Base-by-base conservation (phyloP, 2,113 vertebrate species). In the Hemibagrus wyckioides region DNA sequence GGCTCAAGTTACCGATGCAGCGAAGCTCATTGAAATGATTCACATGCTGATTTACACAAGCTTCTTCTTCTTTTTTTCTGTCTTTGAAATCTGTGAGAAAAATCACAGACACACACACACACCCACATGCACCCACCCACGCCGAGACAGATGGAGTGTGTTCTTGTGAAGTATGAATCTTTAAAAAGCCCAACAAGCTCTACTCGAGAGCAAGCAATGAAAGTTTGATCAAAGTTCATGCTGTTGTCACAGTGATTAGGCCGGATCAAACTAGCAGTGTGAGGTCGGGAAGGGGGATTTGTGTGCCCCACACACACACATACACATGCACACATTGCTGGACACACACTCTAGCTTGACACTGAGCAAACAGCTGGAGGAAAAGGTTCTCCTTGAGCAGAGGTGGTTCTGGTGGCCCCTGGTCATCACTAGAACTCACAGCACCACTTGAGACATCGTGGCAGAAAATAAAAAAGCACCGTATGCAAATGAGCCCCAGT, bases 171-270 rank as follows among this genome's bases (percentile, higher is more conserved):
- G 67, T 73, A 90, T 86, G 67, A 71, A 86, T 89, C 87, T 91
- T 91, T 84, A 84, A 89, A 89, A 79, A 88, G 84, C 67, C 67
- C 88, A 87, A 85, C 77, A 75, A 69, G 56, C 75, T 76, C 82
- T 8, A 75, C 41, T 65, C 67, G 83, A 85, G 86, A 86, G 48
- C 23, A 44, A 67, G 13, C 33, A 21, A 73, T 71, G 44, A 80
- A 90, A 69, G 71, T 91, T 89, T 91, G 79, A 88, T 92, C 86
- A 88, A 92, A 88, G 85, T 85, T 89, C 77, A 87, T 71, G 10
- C 81, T 83, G 85, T 87, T 89, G 89, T 90, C 69, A 80, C 41
- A n/a, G 39, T 84, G 90, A 90, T 91, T 88, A 89, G 82, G 39
- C n/a, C 21, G 28, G 83, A 82, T 87, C 83, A 87, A 69, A 89